Evolutionary conservation across 2,797 vertebrate genomes (phyloP), one percentile per base, ranked within the genome.

Genomic region (Anguilla pacifica): DNA sequence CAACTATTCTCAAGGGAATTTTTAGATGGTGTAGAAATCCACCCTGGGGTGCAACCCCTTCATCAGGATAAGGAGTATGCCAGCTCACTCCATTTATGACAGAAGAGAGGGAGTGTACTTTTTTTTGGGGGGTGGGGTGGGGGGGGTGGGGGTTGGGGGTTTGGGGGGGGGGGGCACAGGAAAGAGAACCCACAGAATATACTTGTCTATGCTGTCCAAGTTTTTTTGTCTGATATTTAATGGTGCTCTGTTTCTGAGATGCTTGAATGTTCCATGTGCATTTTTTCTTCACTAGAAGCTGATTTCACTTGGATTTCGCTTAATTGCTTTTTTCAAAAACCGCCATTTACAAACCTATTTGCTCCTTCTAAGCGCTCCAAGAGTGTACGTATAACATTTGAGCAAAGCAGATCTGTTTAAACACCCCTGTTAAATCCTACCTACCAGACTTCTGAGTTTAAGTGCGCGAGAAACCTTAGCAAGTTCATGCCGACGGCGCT

Each of bases 171-270:
- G 25, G 6, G 13, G 17, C 51, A 43, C 51, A 43, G 19, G 77
- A n/a, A 25, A 82, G 39, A 46, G 74, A 19, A 39, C 39, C 6
- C 46, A 31, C 9, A 25, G 85, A 79, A 46, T 31, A n/a, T 13
- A 25, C 39, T 67, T 84, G 87, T 83, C 85, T 85, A 74, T 31
- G 17, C 51, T 83, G 86, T 89, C 86, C 31, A 35, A 31, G 85
- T 86, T 91, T 77, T 77, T 87, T 90, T 87, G 77, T 87, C 39
- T 67, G 81, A 39, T 10, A 46, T 46, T 46, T 46, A 46, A 46
- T 46, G 25, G 31, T n/a, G 28, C 5, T 85, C 82, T 87, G 84
- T 87, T 83, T 67, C 81, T 25, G 85, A 11, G 77, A 77, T 77
- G n/a, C 19, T 51, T 25, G 49, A 46, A 85, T 51, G 15, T 43